A percentile compares a stretch with the other conserved stretches of the same genome.
These are phyloP conservation scores for Odontomachus brunneus DNA, from an alignment of 1,140 invertebrate species.

Conservation along the genomic window DNA sequence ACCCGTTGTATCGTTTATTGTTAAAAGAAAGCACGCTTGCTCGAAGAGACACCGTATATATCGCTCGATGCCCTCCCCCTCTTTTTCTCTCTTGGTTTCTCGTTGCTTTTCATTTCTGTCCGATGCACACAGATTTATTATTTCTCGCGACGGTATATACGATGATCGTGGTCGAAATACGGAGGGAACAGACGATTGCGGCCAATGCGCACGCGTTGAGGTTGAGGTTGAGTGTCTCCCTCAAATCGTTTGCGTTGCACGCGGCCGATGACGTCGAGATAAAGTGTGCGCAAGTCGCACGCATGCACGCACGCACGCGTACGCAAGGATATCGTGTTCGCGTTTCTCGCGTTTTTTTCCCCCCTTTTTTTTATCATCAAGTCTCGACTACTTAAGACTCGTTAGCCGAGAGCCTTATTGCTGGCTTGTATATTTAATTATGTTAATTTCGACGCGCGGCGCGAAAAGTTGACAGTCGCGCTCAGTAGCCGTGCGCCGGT, in stretches of 20 bases:
- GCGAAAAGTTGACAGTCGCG: constrained; percentile 38
- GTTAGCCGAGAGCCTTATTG: constrained; percentile 49
- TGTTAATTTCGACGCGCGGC: constrained; percentile 62
- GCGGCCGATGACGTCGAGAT: constrained; percentile 44
- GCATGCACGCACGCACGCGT: constrained; percentile 24
- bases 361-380: constrained; percentile 1
- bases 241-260: constrained; percentile 46
- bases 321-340: constrained; percentile 58
- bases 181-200: background rate
- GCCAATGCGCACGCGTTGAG: constrained; percentile 20
- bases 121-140: constrained; percentile 58
- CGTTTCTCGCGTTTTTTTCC: constrained; percentile 30
- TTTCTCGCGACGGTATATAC: constrained; percentile 37
- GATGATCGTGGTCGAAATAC: constrained; percentile 18
- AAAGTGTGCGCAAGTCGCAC: constrained; percentile 6
- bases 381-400: background rate
- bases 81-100: constrained; percentile 6
- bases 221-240: constrained; percentile 43
- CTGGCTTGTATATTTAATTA: constrained; percentile 65
- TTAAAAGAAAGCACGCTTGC: background rate
- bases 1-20: background rate
- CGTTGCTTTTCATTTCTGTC: constrained; percentile 11
- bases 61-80: background rate
- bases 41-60: constrained; percentile 1
- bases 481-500: constrained; percentile 42